These are phyloP conservation scores for Heterochromis multidens DNA, from an alignment of 2,113 vertebrate species.

Conservation along the genomic window DNA sequence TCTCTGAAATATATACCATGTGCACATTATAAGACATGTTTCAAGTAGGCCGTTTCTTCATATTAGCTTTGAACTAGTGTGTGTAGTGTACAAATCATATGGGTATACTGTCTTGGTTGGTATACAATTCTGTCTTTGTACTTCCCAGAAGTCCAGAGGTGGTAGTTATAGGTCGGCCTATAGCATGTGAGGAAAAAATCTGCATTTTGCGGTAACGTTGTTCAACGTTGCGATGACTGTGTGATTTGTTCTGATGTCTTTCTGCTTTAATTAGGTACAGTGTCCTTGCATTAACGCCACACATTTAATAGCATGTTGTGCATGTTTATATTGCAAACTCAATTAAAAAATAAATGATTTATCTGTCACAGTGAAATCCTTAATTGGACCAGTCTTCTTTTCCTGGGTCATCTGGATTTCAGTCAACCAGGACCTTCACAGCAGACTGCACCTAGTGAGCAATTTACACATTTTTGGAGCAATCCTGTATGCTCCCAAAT, in stretches of 20 bases:
- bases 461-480: too few species aligned
- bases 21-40: background rate
- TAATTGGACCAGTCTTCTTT: too few species aligned
- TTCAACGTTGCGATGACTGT: background rate
- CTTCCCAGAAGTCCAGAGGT: background rate
- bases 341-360: background rate
- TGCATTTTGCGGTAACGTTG: rapidly evolving
- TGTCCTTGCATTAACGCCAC: background rate
- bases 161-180: too few species aligned
- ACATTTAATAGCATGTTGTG: background rate
- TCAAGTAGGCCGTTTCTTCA: background rate
- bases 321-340: background rate
- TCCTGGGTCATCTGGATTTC: too few species aligned
- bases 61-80: background rate
- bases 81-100: background rate
- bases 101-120: rapidly evolving
- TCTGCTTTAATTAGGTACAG: background rate
- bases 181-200: background rate
- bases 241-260: background rate
- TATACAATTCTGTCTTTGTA: background rate
- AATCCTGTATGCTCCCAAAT: too few species aligned
- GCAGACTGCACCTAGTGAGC: too few species aligned
- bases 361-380: background rate
- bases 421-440: too few species aligned
- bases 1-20: background rate